Percentiles rank a stretch among this genome's conserved stretches.
Conservation (phyloP, 2,113 vertebrate genomes). For the Alosa alosa region DNA sequence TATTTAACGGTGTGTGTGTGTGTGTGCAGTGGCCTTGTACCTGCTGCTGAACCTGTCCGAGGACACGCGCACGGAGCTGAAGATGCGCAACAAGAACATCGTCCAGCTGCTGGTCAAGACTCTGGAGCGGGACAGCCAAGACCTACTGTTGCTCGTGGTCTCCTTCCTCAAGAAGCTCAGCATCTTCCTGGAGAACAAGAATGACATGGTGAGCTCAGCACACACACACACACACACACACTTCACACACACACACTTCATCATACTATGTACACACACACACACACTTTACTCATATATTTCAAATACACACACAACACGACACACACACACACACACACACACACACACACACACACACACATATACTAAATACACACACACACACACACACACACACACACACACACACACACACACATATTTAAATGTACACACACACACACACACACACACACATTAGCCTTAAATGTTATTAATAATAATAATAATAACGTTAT, state of each 20-base stretch:
- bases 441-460: not conserved
- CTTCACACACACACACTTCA: not conserved
- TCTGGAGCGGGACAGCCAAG: constrained; percentile 83
- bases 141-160: constrained; percentile 87
- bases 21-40: constrained; percentile 79
- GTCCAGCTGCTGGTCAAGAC: constrained; percentile 90
- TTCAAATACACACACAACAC: not conserved
- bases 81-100: constrained; percentile 96
- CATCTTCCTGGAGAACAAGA: constrained; percentile 95
- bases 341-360: not conserved
- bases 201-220: constrained; percentile 85
- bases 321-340: not conserved
- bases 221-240: not conserved
- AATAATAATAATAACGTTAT: no score
- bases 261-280: not conserved
- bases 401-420: not conserved
- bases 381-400: not conserved
- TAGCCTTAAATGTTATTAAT: no score
- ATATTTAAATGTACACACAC: no score
- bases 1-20: not conserved
- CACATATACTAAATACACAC: not conserved
- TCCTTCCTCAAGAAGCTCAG: constrained; percentile 96
- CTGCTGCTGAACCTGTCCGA: constrained; percentile 92
- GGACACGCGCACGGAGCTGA: constrained; percentile 87
- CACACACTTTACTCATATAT: no score